These are phyloP conservation scores for Apamea epomidion DNA, from an alignment of 2,888 invertebrate species.

Conservation along the genomic window DNA sequence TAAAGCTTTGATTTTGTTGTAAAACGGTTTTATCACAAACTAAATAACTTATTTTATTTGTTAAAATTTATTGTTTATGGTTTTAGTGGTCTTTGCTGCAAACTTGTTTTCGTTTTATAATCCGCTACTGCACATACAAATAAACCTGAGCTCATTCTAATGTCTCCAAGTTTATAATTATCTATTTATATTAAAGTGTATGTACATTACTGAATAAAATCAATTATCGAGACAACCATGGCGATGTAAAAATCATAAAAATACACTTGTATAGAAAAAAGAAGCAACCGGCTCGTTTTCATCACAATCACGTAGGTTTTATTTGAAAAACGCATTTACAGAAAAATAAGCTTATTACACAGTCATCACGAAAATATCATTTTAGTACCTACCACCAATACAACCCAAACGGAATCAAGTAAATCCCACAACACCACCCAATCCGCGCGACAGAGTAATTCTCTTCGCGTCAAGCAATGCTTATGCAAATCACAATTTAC, in stretches of 20 bases:
- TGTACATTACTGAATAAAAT: not conserved
- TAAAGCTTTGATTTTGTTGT: constrained; percentile 9
- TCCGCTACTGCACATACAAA: not conserved
- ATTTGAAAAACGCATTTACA: not conserved
- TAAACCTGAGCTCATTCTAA: not conserved
- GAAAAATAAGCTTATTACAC: not conserved
- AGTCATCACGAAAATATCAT: not conserved
- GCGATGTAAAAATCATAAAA: not conserved
- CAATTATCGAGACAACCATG: not conserved
- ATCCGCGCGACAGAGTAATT: constrained; percentile 64
- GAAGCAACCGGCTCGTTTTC: not conserved
- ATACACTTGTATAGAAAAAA: not conserved
- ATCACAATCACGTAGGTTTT: not conserved
- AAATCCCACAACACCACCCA: constrained; percentile 25
- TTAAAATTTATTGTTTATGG: constrained; percentile 4
- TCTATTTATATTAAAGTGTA: not conserved
- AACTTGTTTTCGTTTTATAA: constrained; percentile 11
- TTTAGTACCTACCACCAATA: not conserved
- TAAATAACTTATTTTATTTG: constrained; percentile 19
- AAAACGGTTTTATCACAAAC: not conserved
- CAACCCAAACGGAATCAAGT: constrained; percentile 15
- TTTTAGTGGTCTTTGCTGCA: constrained; percentile 5
- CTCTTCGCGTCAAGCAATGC: constrained; percentile 67
- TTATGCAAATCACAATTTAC: constrained; percentile 82
- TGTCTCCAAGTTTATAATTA: not conserved